Evolutionary conservation across 2,113 vertebrate genomes (phyloP).

Genomic region (Nanorana parkeri): DNA sequence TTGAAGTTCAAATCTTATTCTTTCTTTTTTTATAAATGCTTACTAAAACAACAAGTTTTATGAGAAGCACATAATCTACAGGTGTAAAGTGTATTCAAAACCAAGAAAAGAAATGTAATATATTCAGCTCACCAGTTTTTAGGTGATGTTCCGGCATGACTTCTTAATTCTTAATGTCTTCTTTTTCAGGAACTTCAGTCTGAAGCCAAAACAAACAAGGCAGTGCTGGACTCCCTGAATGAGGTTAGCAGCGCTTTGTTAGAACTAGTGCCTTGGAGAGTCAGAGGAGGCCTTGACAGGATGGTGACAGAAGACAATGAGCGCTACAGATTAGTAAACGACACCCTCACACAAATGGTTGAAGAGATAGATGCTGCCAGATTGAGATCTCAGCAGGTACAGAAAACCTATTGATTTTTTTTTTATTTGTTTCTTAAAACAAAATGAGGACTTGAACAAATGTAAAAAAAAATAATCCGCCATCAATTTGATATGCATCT

Average conservation of each 20-base stretch:
- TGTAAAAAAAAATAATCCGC: constrained; percentile 17
- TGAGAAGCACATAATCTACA: no score
- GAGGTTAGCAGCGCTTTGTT: constrained; percentile 87
- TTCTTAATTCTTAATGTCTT: not conserved
- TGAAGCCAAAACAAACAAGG: constrained; percentile 82
- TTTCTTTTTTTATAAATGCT: no score
- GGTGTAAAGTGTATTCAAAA: no score
- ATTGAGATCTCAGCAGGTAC: constrained; percentile 92
- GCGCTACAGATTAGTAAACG: constrained; percentile 81
- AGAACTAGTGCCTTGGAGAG: constrained; percentile 94
- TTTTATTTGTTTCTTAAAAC: not conserved
- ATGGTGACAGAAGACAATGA: constrained; percentile 89
- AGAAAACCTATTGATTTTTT: constrained; percentile 17
- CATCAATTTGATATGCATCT: constrained; percentile 40
- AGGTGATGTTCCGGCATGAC: no score
- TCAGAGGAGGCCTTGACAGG: constrained; percentile 89
- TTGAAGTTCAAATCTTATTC: no score
- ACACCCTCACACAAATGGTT: constrained; percentile 83
- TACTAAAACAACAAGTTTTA: no score
- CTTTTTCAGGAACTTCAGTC: constrained; percentile 81
- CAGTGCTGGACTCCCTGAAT: constrained; percentile 85
- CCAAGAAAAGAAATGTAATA: no score
- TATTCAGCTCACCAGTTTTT: no score
- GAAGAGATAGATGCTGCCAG: constrained; percentile 89
- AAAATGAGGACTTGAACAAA: constrained; percentile 49